A percentile compares a stretch with the other conserved stretches of the same genome.
Evolutionary conservation across 1,140 invertebrate genomes (phyloP).

Genomic region (Drosophila biarmipes): DNA sequence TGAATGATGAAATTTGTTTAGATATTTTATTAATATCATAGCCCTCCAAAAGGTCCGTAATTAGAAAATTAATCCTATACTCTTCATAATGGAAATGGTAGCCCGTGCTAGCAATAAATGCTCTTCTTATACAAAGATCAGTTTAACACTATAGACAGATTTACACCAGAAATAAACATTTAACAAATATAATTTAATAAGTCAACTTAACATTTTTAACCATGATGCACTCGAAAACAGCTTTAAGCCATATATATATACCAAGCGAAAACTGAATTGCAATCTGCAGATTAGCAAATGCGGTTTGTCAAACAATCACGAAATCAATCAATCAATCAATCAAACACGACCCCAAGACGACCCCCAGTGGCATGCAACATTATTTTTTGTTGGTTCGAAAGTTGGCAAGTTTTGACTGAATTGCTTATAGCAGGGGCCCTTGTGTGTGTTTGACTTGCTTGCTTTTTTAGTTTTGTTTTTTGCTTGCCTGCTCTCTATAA

Average conservation of each 20-base stretch:
- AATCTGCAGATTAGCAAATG: conserved; percentile 29
- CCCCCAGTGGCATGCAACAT: conserved; percentile 36
- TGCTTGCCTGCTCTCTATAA: conserved; percentile 50
- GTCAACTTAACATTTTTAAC: too few relatives aligned
- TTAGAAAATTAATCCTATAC: too few relatives aligned
- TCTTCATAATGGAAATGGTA: too few relatives aligned
- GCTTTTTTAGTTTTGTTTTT: conserved; percentile 12
- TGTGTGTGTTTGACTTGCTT: conserved; percentile 46
- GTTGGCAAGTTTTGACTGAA: conserved; percentile 63
- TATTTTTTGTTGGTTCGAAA: conserved; percentile 27
- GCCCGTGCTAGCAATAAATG: too few relatives aligned
- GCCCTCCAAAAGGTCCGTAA: too few relatives aligned
- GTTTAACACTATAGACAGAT: too few relatives aligned
- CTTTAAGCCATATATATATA: too few relatives aligned
- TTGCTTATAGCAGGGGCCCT: conserved; percentile 44
- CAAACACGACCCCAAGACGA: conserved; percentile 17
- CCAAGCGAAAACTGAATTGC: not conserved
- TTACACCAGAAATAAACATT: too few relatives aligned
- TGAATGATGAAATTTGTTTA: not conserved
- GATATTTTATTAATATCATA: not conserved
- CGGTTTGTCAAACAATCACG: conserved; percentile 31
- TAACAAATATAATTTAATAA: too few relatives aligned
- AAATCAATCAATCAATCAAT: too few relatives aligned
- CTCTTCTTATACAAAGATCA: too few relatives aligned
- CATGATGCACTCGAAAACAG: conserved; percentile 5